Evolutionary conservation across 92 coral and sea anemone genomes (phyloP).

Genomic region (Paragorgia papillata): DNA sequence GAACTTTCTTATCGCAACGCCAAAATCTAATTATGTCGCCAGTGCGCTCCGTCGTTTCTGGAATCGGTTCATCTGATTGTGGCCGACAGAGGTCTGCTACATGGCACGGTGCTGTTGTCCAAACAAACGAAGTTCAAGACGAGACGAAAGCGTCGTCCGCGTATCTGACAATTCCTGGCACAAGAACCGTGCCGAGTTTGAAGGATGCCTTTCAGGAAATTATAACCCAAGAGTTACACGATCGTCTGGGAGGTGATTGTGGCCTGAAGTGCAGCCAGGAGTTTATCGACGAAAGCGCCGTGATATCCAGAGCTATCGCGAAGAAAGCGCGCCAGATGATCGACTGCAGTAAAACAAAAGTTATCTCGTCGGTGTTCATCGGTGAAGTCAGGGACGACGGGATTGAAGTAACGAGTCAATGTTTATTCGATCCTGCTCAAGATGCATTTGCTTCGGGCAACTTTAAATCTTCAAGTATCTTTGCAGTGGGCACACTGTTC

Average conservation of each 20-base stretch:
- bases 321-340: constrained; percentile 63
- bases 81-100: constrained; percentile 77
- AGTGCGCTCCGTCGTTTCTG: constrained; percentile 75
- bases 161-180: not conserved
- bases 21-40: constrained; percentile 6
- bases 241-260: constrained; percentile 50
- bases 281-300: constrained; percentile 72
- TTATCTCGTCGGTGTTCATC: constrained; percentile 81
- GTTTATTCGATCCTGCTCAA: constrained; percentile 84
- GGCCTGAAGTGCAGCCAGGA: constrained; percentile 62
- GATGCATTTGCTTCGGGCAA: constrained; percentile 90
- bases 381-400: constrained; percentile 98
- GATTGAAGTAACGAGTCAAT: constrained; percentile 92
- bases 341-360: constrained; percentile 64
- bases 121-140: constrained; percentile 9
- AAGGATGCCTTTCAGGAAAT: constrained; percentile 71
- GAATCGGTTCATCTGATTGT: constrained; percentile 57
- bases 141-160: constrained; percentile 18
- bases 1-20: not conserved
- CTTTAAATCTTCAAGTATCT: constrained; percentile 73
- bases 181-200: constrained; percentile 16
- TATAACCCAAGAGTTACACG: constrained; percentile 73
- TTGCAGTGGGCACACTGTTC: constrained; percentile 91
- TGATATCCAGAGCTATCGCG: constrained; percentile 78
- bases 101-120: constrained; percentile 86